Base-by-base conservation (phyloP, 64 coral and sea anemone genomes). In the Stichodactyla helianthus region DNA sequence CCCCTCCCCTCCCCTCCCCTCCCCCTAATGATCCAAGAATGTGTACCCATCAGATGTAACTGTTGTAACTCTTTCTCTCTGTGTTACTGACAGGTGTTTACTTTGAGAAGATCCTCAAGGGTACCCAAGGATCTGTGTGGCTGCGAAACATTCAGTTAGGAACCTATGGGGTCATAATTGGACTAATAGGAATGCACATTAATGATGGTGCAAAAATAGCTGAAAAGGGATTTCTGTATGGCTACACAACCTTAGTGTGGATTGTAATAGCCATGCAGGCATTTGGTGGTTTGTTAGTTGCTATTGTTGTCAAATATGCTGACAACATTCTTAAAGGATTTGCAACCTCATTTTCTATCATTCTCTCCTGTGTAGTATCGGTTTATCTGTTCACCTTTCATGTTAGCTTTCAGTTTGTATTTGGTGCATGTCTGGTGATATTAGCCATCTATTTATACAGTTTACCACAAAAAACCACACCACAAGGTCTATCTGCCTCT, bases 61-160 rank as follows among this genome's bases (percentile, higher is more conserved):
- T 17, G 5, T 60, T 60, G 14, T 60, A 17, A 60, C 14, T 60
- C 59, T 17, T 13, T 17, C 59, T 17, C n/a, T 20, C 13, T 23
- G 0, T 74, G 4, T 31, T 9, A 27, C 17, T 65, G 22, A n/a
- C 13, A 95, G 97, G 97, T 89, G 93, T 99, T 6, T 99, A 99
- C 78, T 99, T 99, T 95, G 97, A 99, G 82, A 99, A 99, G 65
- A 99, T 99, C 77, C 77, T 99, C 53, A 99, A 99, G 15, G 97
- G 97, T 4, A 90, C 80, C 6, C 78, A 90, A 68, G 82, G 82
- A 23, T 99, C 97, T 0, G 6, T 99, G 17, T 99, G 97, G 97
- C 88, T 99, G n/a, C 82, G 97, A 18, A 99, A 99, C 28, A 83
- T 95, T 53, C 97, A 99, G 77, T 77, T 99, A 26, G 97, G 97